Conservation (phyloP, 2,797 vertebrate genomes). For the Myiothlypis coronata region DNA sequence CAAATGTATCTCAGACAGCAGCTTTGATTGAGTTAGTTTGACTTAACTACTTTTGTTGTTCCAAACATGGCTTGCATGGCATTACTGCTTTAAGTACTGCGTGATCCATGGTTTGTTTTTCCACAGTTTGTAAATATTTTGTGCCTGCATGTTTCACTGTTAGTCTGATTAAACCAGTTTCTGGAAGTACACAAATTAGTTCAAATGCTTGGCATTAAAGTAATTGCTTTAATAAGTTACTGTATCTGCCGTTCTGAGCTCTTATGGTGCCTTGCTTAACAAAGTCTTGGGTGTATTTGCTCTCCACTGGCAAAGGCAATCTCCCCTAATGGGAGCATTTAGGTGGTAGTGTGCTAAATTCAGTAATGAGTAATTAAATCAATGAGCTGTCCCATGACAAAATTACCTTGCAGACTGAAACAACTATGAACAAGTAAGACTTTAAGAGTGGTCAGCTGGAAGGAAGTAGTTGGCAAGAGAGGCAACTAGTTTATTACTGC, state of each 20-base stretch:
- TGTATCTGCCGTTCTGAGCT: not conserved
- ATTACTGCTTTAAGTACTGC: not conserved
- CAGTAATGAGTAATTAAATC: conserved; percentile 8
- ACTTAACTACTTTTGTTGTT: not conserved
- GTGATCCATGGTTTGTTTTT: not conserved
- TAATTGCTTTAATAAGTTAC: conserved; percentile 40
- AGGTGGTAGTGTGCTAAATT: not conserved
- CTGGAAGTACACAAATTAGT: conserved; percentile 8
- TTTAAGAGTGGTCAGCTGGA: not conserved
- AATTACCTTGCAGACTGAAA: not conserved
- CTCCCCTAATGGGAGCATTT: not conserved
- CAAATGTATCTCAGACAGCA: not conserved
- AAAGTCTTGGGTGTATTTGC: not conserved
- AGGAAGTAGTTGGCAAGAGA: not conserved
- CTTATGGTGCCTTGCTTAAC: not conserved
- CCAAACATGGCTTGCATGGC: not conserved
- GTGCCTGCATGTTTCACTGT: not conserved
- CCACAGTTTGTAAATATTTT: conserved; percentile 11
- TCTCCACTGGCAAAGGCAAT: not conserved
- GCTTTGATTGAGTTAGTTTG: not conserved
- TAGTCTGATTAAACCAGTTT: conserved; percentile 17
- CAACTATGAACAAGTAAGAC: not conserved
- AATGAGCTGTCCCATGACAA: not conserved
- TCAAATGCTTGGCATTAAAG: not conserved
- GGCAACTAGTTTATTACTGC: not conserved